phyloP scores from a whole-genome alignment of 2,888 invertebrate genomes.

The Pegoplata infirma region DNA sequence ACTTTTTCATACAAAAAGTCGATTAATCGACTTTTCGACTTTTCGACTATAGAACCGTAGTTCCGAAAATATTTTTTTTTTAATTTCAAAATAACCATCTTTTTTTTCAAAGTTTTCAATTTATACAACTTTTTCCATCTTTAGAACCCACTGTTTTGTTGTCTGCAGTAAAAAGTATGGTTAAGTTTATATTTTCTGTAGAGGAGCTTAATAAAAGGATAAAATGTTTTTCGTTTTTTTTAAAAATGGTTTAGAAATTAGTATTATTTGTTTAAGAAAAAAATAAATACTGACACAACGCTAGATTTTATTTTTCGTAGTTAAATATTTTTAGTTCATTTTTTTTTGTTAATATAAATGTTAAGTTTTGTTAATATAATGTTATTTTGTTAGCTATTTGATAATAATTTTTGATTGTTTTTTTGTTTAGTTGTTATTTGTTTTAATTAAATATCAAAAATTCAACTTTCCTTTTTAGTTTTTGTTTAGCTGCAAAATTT shows the following conservation, averaged over 20 bases:
- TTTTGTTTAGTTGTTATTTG: not conserved
- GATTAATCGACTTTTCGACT: no score
- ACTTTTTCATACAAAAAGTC: no score
- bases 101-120: no score
- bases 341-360: not conserved
- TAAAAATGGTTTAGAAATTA: not conserved
- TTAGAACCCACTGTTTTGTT: not conserved
- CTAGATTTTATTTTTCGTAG: constrained; percentile 12
- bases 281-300: constrained; percentile 51
- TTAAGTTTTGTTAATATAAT: not conserved
- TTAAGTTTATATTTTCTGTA: not conserved
- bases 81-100: no score
- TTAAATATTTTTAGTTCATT: not conserved
- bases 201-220: not conserved
- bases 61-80: no score
- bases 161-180: not conserved
- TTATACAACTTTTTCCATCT: not conserved
- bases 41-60: no score
- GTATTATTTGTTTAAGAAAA: not conserved
- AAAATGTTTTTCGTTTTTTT: not conserved
- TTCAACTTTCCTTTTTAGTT: not conserved
- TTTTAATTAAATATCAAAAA: not conserved
- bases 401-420: constrained; percentile 13
- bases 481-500: not conserved
- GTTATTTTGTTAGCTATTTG: not conserved